Percentiles rank a stretch among this genome's conserved stretches.
Conservation (phyloP, 1,140 invertebrate genomes). For the Ips nitidus region DNA sequence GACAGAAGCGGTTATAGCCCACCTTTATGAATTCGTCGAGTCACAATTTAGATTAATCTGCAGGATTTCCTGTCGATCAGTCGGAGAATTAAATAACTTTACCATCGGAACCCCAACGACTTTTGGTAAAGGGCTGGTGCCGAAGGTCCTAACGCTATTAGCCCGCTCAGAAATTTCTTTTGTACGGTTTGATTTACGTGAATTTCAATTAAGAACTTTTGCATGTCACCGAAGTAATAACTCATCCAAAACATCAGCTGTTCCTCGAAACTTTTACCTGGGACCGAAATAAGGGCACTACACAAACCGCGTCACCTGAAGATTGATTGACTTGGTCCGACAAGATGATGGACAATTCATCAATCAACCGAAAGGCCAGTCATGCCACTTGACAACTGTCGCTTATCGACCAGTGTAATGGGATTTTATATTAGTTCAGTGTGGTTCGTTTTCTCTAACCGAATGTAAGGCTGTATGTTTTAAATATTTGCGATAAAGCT, state of each 20-base stretch:
- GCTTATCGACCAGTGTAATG: conserved; percentile 15
- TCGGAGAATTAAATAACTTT: not conserved
- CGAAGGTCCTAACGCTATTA: not conserved
- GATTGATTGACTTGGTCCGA: conserved; percentile 45
- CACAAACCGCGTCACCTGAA: conserved; percentile 36
- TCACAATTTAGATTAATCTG: not conserved
- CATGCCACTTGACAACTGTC: conserved; percentile 45
- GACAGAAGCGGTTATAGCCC: not conserved
- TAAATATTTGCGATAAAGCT: too few species aligned
- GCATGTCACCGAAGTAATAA: conserved; percentile 29
- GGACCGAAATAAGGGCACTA: conserved; percentile 35
- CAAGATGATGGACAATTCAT: conserved; percentile 50
- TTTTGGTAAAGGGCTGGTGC: not conserved
- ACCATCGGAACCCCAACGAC: not conserved
- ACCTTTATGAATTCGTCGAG: not conserved
- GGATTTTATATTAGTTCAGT: conserved; percentile 1
- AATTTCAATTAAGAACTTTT: conserved; percentile 14
- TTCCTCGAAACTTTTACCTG: conserved; percentile 35
- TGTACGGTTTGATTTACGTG: not conserved
- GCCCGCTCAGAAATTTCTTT: conserved; percentile 6
- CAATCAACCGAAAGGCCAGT: conserved; percentile 43
- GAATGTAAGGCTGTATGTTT: too few species aligned
- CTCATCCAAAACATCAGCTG: conserved; percentile 28
- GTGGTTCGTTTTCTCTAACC: too few species aligned
- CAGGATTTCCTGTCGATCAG: not conserved